A percentile compares a stretch with the other conserved stretches of the same genome.
These are phyloP conservation scores for Psilopsiagon aymara DNA, from an alignment of 2,113 vertebrate genomes.

Conservation along the genomic window DNA sequence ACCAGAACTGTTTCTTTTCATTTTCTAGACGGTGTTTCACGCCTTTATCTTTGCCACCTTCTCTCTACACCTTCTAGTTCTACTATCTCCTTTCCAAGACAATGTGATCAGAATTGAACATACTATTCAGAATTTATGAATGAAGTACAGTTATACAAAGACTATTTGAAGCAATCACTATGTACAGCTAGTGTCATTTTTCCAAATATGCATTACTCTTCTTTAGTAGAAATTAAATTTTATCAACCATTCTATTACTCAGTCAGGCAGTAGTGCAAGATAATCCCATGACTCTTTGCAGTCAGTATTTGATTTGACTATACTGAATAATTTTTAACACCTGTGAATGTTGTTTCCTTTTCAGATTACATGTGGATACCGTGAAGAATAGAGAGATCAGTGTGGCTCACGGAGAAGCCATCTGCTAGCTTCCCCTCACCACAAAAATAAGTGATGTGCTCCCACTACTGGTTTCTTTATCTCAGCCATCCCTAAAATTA, in stretches of 20 bases:
- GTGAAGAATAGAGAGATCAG: background rate
- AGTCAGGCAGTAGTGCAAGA: background rate
- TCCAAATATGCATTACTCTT: background rate
- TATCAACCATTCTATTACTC: background rate
- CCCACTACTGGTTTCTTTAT: background rate
- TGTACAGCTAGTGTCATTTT: background rate
- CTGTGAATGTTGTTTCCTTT: background rate
- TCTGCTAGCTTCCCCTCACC: background rate
- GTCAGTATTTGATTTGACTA: background rate
- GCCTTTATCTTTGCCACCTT: background rate
- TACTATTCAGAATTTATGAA: background rate
- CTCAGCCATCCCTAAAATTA: background rate
- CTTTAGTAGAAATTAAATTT: conserved; percentile 17
- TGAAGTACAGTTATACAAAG: background rate
- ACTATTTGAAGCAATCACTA: background rate
- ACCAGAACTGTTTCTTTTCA: background rate
- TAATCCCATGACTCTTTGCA: background rate
- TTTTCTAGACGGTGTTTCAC: background rate
- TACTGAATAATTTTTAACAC: background rate
- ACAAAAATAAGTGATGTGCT: background rate
- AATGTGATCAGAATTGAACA: background rate
- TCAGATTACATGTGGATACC: background rate
- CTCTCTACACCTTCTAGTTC: background rate
- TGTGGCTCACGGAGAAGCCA: background rate
- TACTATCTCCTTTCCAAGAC: background rate